Evolutionary conservation across 2,113 vertebrate genomes (phyloP).

Genomic region (Jacana jacana): DNA sequence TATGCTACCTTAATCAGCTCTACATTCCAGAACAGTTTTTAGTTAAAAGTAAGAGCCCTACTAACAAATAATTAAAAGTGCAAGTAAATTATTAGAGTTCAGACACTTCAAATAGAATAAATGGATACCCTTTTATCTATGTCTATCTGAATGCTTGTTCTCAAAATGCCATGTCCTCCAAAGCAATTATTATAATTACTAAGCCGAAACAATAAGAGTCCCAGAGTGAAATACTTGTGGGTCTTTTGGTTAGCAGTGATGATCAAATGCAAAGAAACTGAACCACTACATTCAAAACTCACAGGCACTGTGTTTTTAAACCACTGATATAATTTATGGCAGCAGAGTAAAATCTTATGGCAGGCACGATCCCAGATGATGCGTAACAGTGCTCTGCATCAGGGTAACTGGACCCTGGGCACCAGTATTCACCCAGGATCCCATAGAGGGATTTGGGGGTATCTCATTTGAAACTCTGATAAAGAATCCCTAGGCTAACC

Average conservation of each 20-base stretch:
- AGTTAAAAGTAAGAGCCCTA: not conserved
- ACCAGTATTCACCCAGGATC: not conserved
- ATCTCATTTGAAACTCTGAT: not conserved
- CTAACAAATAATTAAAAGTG: not conserved
- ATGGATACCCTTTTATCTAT: not conserved
- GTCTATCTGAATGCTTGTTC: not conserved
- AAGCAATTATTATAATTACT: conserved; percentile 28
- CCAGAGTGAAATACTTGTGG: not conserved
- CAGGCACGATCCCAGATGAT: rapidly evolving
- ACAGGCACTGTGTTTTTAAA: not conserved
- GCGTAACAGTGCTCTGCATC: not conserved
- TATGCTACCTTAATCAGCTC: not conserved
- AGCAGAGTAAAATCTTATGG: conserved; percentile 18
- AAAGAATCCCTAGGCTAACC: not conserved
- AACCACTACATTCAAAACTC: not conserved
- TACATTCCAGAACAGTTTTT: not conserved
- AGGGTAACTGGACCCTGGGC: rapidly evolving
- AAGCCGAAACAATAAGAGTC: conserved; percentile 6
- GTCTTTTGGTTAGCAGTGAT: not conserved
- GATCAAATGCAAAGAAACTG: not conserved
- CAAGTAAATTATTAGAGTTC: not conserved
- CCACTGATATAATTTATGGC: not conserved
- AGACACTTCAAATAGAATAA: not conserved
- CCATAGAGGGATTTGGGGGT: not conserved
- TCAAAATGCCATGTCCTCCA: not conserved